Conservation (phyloP, 2,797 vertebrate species). For the Bucorvus abyssinicus region DNA sequence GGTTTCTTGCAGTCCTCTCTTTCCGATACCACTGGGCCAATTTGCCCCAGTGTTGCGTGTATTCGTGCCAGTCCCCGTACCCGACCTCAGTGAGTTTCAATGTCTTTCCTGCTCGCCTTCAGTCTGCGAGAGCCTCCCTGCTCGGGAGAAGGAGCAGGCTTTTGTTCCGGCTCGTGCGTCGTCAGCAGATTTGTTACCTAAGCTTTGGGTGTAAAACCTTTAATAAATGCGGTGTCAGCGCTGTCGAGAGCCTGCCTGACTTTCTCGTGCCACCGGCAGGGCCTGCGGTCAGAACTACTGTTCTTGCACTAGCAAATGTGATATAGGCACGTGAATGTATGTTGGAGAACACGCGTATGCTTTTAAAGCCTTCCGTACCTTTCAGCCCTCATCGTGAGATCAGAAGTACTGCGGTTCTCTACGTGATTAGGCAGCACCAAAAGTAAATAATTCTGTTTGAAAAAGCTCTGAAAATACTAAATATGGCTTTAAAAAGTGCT, state of each 20-base stretch:
- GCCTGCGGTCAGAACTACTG: not conserved
- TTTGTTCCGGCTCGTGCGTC: fast-evolving
- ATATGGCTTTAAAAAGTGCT: conserved; percentile 19
- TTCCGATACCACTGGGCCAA: not conserved
- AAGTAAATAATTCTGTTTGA: conserved; percentile 2
- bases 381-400: not conserved
- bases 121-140: not conserved
- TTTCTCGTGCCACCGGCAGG: not conserved
- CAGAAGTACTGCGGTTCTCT: not conserved
- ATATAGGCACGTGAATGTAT: not conserved
- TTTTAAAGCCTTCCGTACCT: not conserved
- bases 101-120: not conserved
- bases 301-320: not conserved
- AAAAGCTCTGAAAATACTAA: conserved; percentile 15
- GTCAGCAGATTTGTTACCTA: conserved; percentile 13
- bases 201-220: not conserved
- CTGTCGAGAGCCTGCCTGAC: not conserved
- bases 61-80: not conserved
- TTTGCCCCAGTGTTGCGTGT: not conserved
- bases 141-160: not conserved
- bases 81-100: not conserved
- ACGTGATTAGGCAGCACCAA: not conserved
- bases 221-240: not conserved
- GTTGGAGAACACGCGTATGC: not conserved
- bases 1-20: not conserved